These are phyloP conservation scores for Drosophila willistoni DNA, from an alignment of 1,140 invertebrate species.

Conservation along the genomic window DNA sequence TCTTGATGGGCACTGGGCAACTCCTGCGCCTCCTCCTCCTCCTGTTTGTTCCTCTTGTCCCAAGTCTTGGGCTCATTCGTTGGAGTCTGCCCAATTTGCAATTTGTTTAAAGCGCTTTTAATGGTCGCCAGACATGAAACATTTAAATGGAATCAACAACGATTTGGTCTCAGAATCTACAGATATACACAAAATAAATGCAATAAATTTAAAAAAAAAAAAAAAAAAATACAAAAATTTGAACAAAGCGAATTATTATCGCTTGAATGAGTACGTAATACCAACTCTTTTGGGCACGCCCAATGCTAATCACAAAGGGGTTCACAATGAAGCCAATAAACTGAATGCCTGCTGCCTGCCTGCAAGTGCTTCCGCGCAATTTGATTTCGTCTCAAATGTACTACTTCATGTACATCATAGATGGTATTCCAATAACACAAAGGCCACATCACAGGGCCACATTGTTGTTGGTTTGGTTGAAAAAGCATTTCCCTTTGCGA, in stretches of 20 bases:
- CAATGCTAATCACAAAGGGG: conserved; percentile 56
- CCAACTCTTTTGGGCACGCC: conserved; percentile 42
- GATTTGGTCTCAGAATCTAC: conserved; percentile 20
- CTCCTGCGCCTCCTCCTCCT: background rate
- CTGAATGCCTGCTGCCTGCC: conserved; percentile 27
- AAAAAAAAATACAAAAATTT: conserved; percentile 30
- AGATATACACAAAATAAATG: conserved; percentile 35
- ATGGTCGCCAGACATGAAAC: conserved; percentile 53
- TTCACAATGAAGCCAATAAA: conserved; percentile 61
- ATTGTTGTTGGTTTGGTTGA: conserved; percentile 15
- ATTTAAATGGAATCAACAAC: conserved; percentile 54
- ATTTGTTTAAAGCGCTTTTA: conserved; percentile 51
- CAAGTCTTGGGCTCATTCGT: conserved; percentile 11
- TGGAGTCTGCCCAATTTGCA: conserved; percentile 57
- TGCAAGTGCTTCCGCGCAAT: conserved; percentile 66
- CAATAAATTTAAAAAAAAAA: conserved; percentile 41
- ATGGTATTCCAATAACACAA: conserved; percentile 60
- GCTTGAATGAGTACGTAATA: conserved; percentile 48
- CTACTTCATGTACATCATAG: conserved; percentile 12
- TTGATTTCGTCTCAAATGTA: conserved; percentile 40
- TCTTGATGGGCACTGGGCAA: conserved; percentile 46
- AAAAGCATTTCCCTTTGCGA: conserved; percentile 34
- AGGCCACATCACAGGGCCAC: conserved; percentile 54
- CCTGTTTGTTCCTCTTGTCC: background rate
- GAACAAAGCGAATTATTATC: conserved; percentile 61